Percentiles rank a stretch among this genome's conserved stretches.
Conservation (phyloP, 2,797 vertebrate genomes). For the Pantherophis alleghaniensis region DNA sequence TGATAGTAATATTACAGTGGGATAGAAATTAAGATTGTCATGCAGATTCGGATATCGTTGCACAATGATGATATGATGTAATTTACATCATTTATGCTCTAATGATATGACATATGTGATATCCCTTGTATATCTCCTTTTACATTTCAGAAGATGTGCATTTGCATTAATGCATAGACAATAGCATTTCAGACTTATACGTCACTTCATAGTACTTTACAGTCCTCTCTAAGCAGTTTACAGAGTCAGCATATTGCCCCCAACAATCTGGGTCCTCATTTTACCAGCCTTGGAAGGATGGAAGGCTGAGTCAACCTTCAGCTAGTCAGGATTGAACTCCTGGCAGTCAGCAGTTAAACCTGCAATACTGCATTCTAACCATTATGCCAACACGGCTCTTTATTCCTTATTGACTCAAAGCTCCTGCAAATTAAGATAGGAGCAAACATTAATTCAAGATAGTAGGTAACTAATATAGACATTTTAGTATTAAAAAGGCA, state of each 20-base stretch:
- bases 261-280: background rate
- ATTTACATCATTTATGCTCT: background rate
- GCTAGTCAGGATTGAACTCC: background rate
- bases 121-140: background rate
- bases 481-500: background rate
- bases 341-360: background rate
- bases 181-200: background rate
- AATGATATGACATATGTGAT: background rate
- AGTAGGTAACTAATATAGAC: background rate
- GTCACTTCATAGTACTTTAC: background rate
- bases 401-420: background rate
- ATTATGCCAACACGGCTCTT: background rate
- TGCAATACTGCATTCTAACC: background rate
- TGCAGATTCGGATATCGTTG: background rate
- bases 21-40: background rate
- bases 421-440: background rate
- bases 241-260: background rate
- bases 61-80: background rate
- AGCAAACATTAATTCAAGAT: background rate
- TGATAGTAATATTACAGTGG: background rate
- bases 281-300: background rate
- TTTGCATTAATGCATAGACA: background rate
- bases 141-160: background rate
- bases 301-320: background rate
- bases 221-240: background rate